Base-by-base conservation (phyloP, 2,888 invertebrate species). In the Cryptocephalus primarius region DNA sequence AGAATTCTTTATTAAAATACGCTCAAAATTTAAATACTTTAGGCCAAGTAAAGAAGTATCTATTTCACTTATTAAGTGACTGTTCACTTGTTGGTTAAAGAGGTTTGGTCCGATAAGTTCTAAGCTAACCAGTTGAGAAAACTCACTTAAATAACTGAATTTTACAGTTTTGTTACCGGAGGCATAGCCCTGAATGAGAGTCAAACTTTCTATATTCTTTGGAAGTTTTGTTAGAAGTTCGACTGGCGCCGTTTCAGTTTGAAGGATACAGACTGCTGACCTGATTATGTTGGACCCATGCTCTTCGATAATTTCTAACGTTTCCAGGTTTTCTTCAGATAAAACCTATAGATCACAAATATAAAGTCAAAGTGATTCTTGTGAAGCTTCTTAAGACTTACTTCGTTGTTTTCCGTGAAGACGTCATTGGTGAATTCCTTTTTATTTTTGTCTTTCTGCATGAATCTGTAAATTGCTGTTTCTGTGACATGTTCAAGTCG, bases 101-200 rank as follows among this genome's bases (percentile, higher is more conserved):
- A 65, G 60, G 53, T 70, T 71, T 2, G 67, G 71, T 8, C 82
- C 82, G 49, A 80, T 75, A 42, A 83, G 67, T 60, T 82, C 81
- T 40, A 83, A 62, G 2, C 77, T 78, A 54, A 71, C 67, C 34
- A 83, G 64, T 49, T 77, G 73, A 39, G 68, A 59, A 45, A 78
- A 74, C 48, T 66, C 64, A 46, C 67, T 60, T 41, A 78, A 65
- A 45, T 71, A 66, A 44, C 70, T 65, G n/a, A 72, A 68, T 55
- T 67, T 69, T 8, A 76, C 53, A 13, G 67, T 65, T 49, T 74
- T 68, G 50, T 70, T 68, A n/a, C 69, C 73, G 1, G 71, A 69
- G 51, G 72, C 69, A n/a, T 70, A 70, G 11, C 75, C 75, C 60
- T 80, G 79, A 9, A 81, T 68, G 34, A 82, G 60, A 1, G 77